Evolutionary conservation across 2,888 invertebrate genomes (phyloP).

Genomic region (Drosophila lacicola): DNA sequence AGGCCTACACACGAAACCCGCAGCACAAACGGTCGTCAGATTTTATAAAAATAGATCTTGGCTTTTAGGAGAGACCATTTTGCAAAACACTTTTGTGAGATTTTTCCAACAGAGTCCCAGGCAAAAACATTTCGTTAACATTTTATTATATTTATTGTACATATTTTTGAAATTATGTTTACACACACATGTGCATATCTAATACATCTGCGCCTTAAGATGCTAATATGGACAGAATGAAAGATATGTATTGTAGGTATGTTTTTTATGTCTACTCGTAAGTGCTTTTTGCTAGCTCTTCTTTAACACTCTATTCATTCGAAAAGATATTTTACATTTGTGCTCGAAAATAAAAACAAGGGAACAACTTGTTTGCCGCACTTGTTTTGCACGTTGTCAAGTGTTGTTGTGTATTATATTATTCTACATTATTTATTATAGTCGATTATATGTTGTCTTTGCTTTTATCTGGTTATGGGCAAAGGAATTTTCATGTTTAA

Average conservation of each 20-base stretch:
- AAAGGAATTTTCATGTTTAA: conserved; percentile 26
- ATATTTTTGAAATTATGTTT: conserved; percentile 54
- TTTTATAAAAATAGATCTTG: conserved; percentile 24
- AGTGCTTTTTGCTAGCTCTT: conserved; percentile 13
- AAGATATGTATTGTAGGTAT: conserved; percentile 28
- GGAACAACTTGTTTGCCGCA: not conserved
- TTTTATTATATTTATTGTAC: conserved; percentile 75
- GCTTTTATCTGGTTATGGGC: conserved; percentile 9
- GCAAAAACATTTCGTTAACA: conserved; percentile 36
- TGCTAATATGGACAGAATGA: conserved; percentile 65
- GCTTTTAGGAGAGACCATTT: not conserved
- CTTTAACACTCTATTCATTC: conserved; percentile 21
- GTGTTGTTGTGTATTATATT: conserved; percentile 48
- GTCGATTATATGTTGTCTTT: conserved; percentile 30
- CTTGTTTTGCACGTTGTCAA: conserved; percentile 18
- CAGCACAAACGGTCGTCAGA: not conserved
- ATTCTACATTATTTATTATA: conserved; percentile 64
- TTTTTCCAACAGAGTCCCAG: not conserved
- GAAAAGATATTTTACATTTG: conserved; percentile 53
- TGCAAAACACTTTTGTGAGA: too few relatives aligned
- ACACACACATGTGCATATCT: conserved; percentile 34
- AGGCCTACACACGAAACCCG: conserved; percentile 20
- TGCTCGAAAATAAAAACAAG: conserved; percentile 29
- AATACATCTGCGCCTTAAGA: conserved; percentile 44
- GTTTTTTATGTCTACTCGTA: conserved; percentile 9